A percentile compares a stretch with the other conserved stretches of the same genome.
Evolutionary conservation across 2,888 invertebrate genomes (phyloP).

Genomic region (Pharmacophagus antenor): DNA sequence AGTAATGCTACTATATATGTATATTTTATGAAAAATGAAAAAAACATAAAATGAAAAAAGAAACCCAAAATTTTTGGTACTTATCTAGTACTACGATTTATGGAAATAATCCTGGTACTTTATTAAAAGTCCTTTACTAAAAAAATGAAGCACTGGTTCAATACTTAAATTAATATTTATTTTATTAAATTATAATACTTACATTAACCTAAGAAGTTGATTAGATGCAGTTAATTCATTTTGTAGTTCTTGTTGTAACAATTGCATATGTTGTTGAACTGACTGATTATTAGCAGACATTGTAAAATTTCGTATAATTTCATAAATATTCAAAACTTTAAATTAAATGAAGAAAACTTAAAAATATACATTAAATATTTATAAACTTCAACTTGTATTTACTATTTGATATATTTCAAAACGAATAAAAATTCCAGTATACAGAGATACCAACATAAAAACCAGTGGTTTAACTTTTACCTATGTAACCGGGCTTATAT

Average conservation of each 20-base stretch:
- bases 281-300: slow-evolving; percentile 42
- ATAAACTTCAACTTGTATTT: not conserved
- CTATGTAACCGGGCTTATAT: not conserved
- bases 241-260: slow-evolving; percentile 62
- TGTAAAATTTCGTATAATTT: slow-evolving; percentile 5
- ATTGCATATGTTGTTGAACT: slow-evolving; percentile 40
- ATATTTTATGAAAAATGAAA: too few relatives aligned
- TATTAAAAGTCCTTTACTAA: too few relatives aligned
- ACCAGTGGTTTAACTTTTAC: not conserved
- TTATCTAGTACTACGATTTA: too few relatives aligned
- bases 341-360: not conserved
- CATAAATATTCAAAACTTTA: not conserved
- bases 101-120: too few relatives aligned
- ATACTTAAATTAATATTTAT: too few relatives aligned
- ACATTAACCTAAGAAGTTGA: slow-evolving; percentile 63
- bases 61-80: too few relatives aligned
- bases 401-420: not conserved
- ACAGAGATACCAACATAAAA: not conserved
- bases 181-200: slow-evolving; percentile 40
- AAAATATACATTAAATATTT: too few relatives aligned
- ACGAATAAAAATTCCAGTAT: not conserved
- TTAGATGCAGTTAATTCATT: slow-evolving; percentile 64
- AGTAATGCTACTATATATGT: too few relatives aligned
- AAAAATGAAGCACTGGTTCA: too few relatives aligned
- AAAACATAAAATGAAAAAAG: too few relatives aligned